Evolutionary conservation across 2,113 vertebrate genomes (phyloP).

Genomic region (Trematocara zebra): DNA sequence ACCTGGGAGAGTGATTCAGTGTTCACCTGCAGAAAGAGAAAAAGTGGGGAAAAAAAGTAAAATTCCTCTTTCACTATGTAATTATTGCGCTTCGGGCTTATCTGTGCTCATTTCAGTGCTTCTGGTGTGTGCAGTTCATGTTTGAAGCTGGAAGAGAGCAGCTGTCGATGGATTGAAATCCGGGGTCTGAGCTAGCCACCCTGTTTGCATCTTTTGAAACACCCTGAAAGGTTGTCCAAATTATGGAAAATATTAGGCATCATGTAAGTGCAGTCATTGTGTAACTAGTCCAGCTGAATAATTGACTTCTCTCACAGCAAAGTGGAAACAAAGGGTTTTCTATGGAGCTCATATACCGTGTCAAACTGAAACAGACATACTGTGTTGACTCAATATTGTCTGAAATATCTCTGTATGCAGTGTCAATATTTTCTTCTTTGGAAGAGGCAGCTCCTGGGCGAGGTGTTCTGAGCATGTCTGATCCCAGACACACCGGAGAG

Average conservation of each 20-base stretch:
- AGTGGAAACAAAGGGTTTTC: background rate
- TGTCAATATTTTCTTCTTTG: background rate
- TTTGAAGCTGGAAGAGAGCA: background rate
- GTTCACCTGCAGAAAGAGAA: background rate
- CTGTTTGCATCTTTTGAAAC: background rate
- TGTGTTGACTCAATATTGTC: background rate
- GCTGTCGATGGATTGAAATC: background rate
- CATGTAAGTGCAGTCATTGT: background rate
- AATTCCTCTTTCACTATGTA: background rate
- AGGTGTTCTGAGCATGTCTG: background rate
- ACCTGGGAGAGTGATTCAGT: conserved; percentile 46
- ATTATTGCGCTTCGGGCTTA: background rate
- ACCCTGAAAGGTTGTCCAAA: background rate
- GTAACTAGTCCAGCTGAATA: background rate
- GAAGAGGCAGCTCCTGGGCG: background rate
- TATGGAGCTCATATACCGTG: background rate
- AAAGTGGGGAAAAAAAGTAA: background rate
- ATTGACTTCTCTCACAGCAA: background rate
- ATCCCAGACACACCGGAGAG: background rate
- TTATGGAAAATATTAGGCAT: background rate
- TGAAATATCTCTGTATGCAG: background rate
- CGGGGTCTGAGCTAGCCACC: background rate
- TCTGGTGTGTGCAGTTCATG: background rate
- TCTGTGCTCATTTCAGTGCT: background rate
- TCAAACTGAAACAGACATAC: background rate